A percentile compares a stretch with the other conserved stretches of the same genome.
Evolutionary conservation across 2,888 invertebrate genomes (phyloP).

Genomic region (Drosophila sordidapex): DNA sequence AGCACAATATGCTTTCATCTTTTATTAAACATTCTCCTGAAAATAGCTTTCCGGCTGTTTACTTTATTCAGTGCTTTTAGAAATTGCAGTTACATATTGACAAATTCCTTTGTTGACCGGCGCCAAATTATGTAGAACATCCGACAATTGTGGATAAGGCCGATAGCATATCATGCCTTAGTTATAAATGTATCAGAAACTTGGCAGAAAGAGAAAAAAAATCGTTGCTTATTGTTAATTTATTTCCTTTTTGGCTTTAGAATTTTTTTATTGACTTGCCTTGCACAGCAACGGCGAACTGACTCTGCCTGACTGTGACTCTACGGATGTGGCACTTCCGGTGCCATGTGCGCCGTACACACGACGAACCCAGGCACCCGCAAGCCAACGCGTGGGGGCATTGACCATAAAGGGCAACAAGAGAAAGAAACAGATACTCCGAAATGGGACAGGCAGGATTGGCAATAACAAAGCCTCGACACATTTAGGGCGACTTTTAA

Average conservation of each 20-base stretch:
- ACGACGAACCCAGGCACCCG: constrained; percentile 40
- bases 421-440: constrained; percentile 27
- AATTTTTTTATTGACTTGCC: constrained; percentile 66
- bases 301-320: constrained; percentile 37
- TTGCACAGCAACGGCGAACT: constrained; percentile 29
- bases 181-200: constrained; percentile 53
- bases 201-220: constrained; percentile 45
- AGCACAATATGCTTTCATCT: background rate
- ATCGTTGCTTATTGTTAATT: constrained; percentile 78
- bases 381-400: constrained; percentile 50
- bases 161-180: constrained; percentile 44
- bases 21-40: background rate
- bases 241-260: constrained; percentile 74
- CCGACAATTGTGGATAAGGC: constrained; percentile 45
- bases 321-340: constrained; percentile 73
- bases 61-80: background rate
- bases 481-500: constrained; percentile 57
- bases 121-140: constrained; percentile 57
- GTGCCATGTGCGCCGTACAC: constrained; percentile 60
- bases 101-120: constrained; percentile 33
- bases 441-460: constrained; percentile 28
- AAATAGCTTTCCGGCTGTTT: background rate
- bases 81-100: constrained; percentile 4
- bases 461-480: constrained; percentile 50
- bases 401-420: constrained; percentile 68